Base-by-base conservation (phyloP, 2,797 vertebrate species). In the Phoxinus dragarum region DNA sequence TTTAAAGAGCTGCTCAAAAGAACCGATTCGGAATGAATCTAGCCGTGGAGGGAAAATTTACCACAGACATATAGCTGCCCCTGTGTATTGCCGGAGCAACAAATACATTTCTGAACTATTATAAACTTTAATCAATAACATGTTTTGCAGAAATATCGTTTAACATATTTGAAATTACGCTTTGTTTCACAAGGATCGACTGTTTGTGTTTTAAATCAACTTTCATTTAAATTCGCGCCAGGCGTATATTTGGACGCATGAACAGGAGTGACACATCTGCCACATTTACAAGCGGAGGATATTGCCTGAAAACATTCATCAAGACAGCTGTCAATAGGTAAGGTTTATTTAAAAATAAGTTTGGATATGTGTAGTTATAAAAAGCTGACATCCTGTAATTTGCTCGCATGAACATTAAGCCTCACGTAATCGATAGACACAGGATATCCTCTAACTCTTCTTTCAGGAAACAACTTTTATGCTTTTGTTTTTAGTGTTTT, bases 231-330 rank as follows among this genome's bases (percentile, higher is more conserved):
- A 49, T 80, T 85, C 44, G 9, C 1, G 12, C 38, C 74, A 64
- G 42, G 84, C 86, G 80, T 64, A 40, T 54, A 87, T 91, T 84
- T 89, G 86, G 52, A 75, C 8, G 54, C 77, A 36, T 66, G 6
- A 11, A 31, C 84, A 36, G 31, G 88, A 31, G n/a, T 78, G 69
- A 54, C 66, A 69, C 84, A 61, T 88, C 80, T 88, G 90, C 90
- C 93, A 91, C 90, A 92, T 74, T 91, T 93, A 92, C 87, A 92
- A 92, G 88, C 74, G 71, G 89, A 85, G 67, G 38, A 71, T 54
- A 42, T 87, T 80, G 84, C 74, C 64, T 67, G 85, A 85, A 68
- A 69, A 80, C 17, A 56, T 42, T 75, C 38, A 88, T 78, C 82
- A 64, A 49, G 88, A 88, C 49, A 86, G 78, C 61, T 90, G 81